Conservation (phyloP, 1,140 invertebrate genomes). For the Brachionus plicatilis region DNA sequence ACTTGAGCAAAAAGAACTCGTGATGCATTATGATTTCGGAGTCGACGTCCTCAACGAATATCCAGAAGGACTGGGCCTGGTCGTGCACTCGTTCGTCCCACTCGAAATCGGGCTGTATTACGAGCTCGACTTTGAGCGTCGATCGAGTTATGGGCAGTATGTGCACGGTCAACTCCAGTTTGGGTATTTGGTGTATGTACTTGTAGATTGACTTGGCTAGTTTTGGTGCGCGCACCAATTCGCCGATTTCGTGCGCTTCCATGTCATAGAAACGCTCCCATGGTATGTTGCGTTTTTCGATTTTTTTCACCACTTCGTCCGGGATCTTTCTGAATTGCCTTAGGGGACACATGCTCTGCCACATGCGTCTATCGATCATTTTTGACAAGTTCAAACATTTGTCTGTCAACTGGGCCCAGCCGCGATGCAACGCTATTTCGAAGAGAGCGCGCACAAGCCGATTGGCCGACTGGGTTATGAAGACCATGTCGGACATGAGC, state of each 20-base stretch:
- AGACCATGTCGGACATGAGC: constrained; percentile 98
- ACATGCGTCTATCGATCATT: constrained; percentile 98
- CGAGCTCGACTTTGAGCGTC: constrained; percentile 86
- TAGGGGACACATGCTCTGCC: constrained; percentile 98
- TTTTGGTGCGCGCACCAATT: constrained; percentile 88
- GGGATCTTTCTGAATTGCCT: constrained; percentile 96
- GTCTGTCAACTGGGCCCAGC: constrained; percentile 95
- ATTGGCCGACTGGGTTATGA: constrained; percentile 93
- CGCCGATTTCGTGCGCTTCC: constrained; percentile 92
- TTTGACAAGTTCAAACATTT: constrained; percentile 92
- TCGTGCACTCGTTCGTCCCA: constrained; percentile 81
- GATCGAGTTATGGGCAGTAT: constrained; percentile 95
- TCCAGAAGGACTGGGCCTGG: constrained; percentile 90
- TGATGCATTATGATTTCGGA: constrained; percentile 87
- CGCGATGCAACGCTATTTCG: constrained; percentile 79
- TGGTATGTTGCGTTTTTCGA: constrained; percentile 81
- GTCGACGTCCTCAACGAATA: constrained; percentile 95
- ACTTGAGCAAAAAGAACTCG: constrained; percentile 92
- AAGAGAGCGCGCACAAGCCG: constrained; percentile 91
- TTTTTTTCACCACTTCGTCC: constrained; percentile 91
- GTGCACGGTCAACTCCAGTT: constrained; percentile 84
- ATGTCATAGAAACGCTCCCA: constrained; percentile 79
- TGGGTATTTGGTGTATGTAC: constrained; percentile 94
- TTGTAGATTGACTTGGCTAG: constrained; percentile 94
- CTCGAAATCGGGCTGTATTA: constrained; percentile 97